A percentile compares a stretch with the other conserved stretches of the same genome.
Conservation (phyloP, 2,113 vertebrate genomes). For the Conger conger region DNA sequence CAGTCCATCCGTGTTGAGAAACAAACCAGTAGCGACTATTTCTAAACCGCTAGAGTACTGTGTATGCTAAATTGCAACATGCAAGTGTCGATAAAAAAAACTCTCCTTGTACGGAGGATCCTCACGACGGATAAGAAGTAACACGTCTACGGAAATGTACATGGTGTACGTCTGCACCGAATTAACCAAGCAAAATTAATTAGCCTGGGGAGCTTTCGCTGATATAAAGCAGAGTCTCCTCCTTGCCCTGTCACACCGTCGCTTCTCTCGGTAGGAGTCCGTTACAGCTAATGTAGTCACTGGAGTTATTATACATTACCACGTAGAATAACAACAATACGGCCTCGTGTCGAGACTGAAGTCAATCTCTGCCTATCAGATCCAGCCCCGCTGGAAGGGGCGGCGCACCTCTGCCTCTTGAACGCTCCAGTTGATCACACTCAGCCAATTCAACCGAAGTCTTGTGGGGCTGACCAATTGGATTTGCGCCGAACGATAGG, state of each 20-base stretch:
- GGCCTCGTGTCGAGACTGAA: constrained; percentile 2
- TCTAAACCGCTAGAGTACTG: not conserved
- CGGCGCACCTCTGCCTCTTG: not conserved
- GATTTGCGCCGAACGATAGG: not conserved
- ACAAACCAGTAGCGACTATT: not conserved
- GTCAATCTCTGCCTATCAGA: constrained; percentile 37
- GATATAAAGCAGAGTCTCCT: not conserved
- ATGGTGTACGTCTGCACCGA: not conserved
- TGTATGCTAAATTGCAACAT: not conserved
- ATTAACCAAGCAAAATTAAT: not conserved
- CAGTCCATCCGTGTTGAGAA: not conserved
- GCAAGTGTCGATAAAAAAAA: not conserved
- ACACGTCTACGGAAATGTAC: not conserved
- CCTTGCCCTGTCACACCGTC: not conserved
- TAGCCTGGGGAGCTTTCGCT: not conserved
- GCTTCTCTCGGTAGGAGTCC: not conserved
- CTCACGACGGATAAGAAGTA: not conserved
- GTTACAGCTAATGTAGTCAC: not conserved
- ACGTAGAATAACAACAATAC: not conserved
- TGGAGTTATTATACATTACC: not conserved
- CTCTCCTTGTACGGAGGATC: not conserved
- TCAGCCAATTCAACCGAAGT: constrained; percentile 29
- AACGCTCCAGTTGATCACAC: constrained; percentile 11
- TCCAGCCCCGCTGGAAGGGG: constrained; percentile 43
- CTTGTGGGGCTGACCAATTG: constrained; percentile 38